Evolutionary conservation across 2,797 vertebrate genomes (phyloP).

Genomic region (Phataginus tricuspis): DNA sequence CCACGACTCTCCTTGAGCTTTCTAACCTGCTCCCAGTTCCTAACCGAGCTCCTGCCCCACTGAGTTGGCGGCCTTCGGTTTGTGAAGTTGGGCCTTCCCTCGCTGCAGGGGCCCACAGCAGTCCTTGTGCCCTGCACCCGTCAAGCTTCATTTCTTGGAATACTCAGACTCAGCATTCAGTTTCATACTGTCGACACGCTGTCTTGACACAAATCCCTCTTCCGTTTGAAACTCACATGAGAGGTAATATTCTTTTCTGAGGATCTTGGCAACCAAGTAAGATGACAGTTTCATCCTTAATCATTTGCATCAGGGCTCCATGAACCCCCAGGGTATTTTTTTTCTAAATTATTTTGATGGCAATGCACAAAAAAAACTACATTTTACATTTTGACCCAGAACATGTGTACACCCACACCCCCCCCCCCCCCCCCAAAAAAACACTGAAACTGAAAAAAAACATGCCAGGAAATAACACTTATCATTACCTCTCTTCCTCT

Average conservation of each 20-base stretch:
- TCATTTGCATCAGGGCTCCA: background rate
- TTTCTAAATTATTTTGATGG: conserved; percentile 24
- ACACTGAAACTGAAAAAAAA: background rate
- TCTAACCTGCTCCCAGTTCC: background rate
- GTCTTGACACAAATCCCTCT: background rate
- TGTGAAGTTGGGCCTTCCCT: background rate
- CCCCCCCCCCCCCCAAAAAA: no score
- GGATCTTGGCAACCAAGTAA: background rate
- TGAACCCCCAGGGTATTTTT: background rate
- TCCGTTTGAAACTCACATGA: background rate
- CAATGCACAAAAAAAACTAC: background rate
- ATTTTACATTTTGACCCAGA: background rate
- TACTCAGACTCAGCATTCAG: background rate
- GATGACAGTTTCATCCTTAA: background rate
- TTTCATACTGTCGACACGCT: background rate
- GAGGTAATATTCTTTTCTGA: background rate
- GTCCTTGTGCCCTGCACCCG: background rate
- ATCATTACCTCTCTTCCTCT: background rate
- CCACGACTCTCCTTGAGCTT: background rate
- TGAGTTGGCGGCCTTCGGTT: background rate
- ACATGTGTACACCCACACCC: background rate
- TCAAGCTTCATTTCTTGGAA: background rate
- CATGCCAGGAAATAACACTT: background rate
- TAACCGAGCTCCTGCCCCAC: no score
- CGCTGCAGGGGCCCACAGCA: background rate